These are phyloP conservation scores for Zingel zingel DNA, from an alignment of 2,113 vertebrate species.

Conservation along the genomic window DNA sequence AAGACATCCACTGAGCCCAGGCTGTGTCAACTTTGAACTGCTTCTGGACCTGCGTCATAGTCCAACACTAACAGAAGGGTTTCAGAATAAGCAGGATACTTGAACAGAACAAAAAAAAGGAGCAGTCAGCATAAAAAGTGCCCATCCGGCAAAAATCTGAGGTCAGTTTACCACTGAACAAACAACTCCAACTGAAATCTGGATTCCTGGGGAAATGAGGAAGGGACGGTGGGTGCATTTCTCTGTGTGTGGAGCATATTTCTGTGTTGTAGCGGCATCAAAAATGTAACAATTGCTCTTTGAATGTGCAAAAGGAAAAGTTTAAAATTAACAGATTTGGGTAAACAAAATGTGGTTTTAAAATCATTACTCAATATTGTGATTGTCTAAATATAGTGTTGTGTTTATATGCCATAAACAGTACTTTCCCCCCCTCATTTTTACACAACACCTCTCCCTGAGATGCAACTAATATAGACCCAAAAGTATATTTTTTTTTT, in stretches of 20 bases:
- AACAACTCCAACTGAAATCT: conserved; percentile 71
- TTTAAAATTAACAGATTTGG: background rate
- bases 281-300: conserved; percentile 5
- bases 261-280: conserved; percentile 2
- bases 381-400: background rate
- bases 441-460: background rate
- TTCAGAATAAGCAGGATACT: conserved; percentile 33
- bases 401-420: background rate
- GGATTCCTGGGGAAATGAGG: conserved; percentile 74
- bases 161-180: conserved; percentile 69
- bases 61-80: conserved; percentile 1
- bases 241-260: background rate
- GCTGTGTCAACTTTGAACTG: background rate
- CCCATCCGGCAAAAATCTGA: conserved; percentile 70
- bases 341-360: background rate
- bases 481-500: background rate
- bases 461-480: background rate
- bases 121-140: conserved; percentile 73
- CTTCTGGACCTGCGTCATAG: background rate
- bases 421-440: background rate
- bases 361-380: background rate
- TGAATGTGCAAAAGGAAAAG: background rate
- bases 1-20: background rate
- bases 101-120: conserved; percentile 40
- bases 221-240: conserved; percentile 26